Percentiles rank a stretch among this genome's conserved stretches.
phyloP scores from a whole-genome alignment of 1,140 invertebrate genomes.

The Trialeurodes vaporariorum region DNA sequence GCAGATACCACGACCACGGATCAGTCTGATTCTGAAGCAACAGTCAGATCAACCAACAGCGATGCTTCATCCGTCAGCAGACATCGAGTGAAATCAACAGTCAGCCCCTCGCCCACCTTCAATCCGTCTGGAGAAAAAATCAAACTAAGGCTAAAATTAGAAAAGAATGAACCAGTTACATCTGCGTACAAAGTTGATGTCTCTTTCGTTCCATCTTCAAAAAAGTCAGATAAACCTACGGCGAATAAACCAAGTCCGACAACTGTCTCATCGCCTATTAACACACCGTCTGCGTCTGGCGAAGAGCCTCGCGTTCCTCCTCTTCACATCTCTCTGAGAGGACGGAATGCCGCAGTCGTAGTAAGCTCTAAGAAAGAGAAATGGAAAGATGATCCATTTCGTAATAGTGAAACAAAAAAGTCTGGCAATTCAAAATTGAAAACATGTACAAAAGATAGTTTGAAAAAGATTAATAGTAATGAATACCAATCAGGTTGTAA shows the following conservation, averaged over 20 bases:
- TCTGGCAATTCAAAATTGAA: neutral
- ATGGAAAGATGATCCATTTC: slow-evolving; percentile 17
- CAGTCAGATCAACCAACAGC: slow-evolving; percentile 41
- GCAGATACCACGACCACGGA: slow-evolving; percentile 41
- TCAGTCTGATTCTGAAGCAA: slow-evolving; percentile 50
- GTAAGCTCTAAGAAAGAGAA: slow-evolving; percentile 67
- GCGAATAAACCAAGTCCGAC: slow-evolving; percentile 19
- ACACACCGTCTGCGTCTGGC: neutral
- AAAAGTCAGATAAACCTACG: slow-evolving; percentile 39
- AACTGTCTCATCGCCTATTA: neutral
- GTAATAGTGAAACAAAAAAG: neutral
- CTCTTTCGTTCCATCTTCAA: slow-evolving; percentile 44
- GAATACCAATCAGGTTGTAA: neutral
- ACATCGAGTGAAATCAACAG: slow-evolving; percentile 17
- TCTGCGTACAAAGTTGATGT: slow-evolving; percentile 69
- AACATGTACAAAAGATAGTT: slow-evolving; percentile 1
- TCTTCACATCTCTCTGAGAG: slow-evolving; percentile 74
- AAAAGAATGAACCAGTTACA: slow-evolving; percentile 63
- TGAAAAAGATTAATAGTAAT: neutral
- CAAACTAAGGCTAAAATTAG: slow-evolving; percentile 67
- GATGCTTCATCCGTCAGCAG: slow-evolving; percentile 29
- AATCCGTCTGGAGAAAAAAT: slow-evolving; percentile 58
- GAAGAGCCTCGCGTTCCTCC: slow-evolving; percentile 72
- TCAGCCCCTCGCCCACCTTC: slow-evolving; percentile 22
- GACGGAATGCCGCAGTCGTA: slow-evolving; percentile 75